Evolutionary conservation across 2,113 vertebrate genomes (phyloP).

Genomic region (Macquaria australasica): DNA sequence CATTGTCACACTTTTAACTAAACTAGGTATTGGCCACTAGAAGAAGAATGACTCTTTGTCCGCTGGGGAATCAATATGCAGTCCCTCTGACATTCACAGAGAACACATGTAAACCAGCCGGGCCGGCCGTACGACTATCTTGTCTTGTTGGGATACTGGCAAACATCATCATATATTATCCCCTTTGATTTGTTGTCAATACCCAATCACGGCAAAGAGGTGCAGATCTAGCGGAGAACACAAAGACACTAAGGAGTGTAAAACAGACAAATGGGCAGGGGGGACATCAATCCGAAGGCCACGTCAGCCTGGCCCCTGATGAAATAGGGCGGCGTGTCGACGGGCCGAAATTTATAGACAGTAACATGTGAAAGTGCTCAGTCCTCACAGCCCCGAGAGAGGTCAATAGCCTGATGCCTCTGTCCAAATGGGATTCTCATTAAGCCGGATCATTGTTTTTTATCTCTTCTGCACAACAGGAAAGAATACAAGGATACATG

Average conservation of each 20-base stretch:
- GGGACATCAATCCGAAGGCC: slow-evolving; percentile 85
- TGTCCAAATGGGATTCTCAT: slow-evolving; percentile 78
- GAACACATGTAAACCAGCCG: slow-evolving; percentile 84
- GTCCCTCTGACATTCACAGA: slow-evolving; percentile 79
- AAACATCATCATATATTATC: slow-evolving; percentile 86
- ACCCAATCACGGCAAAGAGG: slow-evolving; percentile 83
- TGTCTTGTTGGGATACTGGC: slow-evolving; percentile 79
- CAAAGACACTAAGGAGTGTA: slow-evolving; percentile 84
- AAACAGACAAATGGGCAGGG: slow-evolving; percentile 84
- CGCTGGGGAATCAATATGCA: slow-evolving; percentile 80
- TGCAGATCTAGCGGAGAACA: slow-evolving; percentile 80
- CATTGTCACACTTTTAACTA: slow-evolving; percentile 81
- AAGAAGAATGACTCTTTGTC: slow-evolving; percentile 80
- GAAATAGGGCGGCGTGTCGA: slow-evolving; percentile 77
- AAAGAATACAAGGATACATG: slow-evolving; percentile 40
- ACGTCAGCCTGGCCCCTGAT: slow-evolving; percentile 80
- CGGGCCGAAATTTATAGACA: slow-evolving; percentile 84
- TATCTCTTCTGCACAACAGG: slow-evolving; percentile 21
- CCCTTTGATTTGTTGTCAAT: slow-evolving; percentile 88
- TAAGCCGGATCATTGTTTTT: slow-evolving; percentile 66
- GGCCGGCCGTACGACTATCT: slow-evolving; percentile 79
- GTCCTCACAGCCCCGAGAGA: slow-evolving; percentile 72
- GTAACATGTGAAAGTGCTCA: slow-evolving; percentile 83
- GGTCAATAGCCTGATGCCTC: slow-evolving; percentile 81
- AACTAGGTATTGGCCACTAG: slow-evolving; percentile 77